Conservation (phyloP, 2,113 vertebrate species). For the Halcyon senegalensis region DNA sequence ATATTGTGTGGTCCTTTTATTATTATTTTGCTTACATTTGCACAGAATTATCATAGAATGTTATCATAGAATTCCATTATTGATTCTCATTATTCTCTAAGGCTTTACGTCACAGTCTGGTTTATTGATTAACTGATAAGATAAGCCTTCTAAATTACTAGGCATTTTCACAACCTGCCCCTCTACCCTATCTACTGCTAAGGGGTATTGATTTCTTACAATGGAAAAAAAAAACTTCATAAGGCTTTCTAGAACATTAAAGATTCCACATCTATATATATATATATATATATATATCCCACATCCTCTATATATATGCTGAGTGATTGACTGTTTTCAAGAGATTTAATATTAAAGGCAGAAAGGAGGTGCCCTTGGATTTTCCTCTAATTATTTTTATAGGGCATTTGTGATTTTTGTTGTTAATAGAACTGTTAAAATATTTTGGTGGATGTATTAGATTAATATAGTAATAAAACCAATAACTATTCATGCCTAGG, state of each 20-base stretch:
- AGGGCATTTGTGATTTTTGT: not conserved
- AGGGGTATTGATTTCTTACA: not conserved
- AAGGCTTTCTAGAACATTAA: not conserved
- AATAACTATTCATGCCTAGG: not conserved
- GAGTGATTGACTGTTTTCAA: not conserved
- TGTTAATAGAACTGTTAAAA: not conserved
- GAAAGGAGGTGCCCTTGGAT: not conserved
- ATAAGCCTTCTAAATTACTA: not conserved
- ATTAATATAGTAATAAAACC: not conserved
- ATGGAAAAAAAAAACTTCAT: not conserved
- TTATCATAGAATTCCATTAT: not conserved
- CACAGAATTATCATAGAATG: not conserved
- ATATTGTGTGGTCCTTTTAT: not conserved
- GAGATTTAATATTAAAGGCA: not conserved
- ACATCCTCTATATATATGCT: not conserved
- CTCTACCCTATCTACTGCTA: not conserved
- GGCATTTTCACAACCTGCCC: not conserved
- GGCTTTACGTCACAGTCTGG: not conserved
- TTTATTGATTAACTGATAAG: not conserved
- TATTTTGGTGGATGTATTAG: not conserved
- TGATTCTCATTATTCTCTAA: constrained; percentile 14
- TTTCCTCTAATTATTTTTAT: not conserved
- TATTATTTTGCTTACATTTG: not conserved
- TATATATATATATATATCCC: not conserved
- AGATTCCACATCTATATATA: not conserved